Evolutionary conservation across 2,113 vertebrate genomes (phyloP).

Genomic region (Sinosuthora webbiana): DNA sequence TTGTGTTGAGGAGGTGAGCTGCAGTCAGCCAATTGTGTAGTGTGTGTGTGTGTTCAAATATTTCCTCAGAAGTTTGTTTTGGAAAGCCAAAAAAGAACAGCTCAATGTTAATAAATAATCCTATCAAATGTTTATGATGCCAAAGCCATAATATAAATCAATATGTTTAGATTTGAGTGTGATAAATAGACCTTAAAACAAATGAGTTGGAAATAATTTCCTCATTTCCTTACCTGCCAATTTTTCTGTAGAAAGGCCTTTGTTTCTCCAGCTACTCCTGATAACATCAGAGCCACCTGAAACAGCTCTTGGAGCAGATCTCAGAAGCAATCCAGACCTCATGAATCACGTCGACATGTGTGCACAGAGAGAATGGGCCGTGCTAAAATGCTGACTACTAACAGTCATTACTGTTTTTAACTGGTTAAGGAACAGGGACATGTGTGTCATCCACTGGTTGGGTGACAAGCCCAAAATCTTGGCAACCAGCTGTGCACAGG

Average conservation of each 20-base stretch:
- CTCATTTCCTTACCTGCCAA: slow-evolving; percentile 17
- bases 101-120: slow-evolving; percentile 26
- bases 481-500: background rate
- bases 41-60: background rate
- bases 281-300: slow-evolving; percentile 33
- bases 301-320: background rate
- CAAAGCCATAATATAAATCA: slow-evolving; percentile 47
- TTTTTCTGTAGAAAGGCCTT: slow-evolving; percentile 3
- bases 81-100: slow-evolving; percentile 23
- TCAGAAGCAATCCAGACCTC: background rate
- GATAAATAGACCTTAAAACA: slow-evolving; percentile 22
- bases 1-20: background rate
- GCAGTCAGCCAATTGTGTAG: background rate
- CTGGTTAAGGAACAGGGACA: background rate
- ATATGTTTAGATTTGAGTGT: slow-evolving; percentile 1
- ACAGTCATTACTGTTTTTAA: background rate
- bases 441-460: background rate
- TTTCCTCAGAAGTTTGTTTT: background rate
- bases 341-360: background rate
- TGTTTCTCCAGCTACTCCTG: slow-evolving; percentile 15
- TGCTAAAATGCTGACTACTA: background rate
- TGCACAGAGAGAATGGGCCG: background rate
- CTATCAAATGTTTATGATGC: slow-evolving; percentile 38
- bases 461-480: background rate
- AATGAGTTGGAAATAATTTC: slow-evolving; percentile 33